phyloP scores from a whole-genome alignment of 2,797 vertebrate genomes.

The Lemur catta region DNA sequence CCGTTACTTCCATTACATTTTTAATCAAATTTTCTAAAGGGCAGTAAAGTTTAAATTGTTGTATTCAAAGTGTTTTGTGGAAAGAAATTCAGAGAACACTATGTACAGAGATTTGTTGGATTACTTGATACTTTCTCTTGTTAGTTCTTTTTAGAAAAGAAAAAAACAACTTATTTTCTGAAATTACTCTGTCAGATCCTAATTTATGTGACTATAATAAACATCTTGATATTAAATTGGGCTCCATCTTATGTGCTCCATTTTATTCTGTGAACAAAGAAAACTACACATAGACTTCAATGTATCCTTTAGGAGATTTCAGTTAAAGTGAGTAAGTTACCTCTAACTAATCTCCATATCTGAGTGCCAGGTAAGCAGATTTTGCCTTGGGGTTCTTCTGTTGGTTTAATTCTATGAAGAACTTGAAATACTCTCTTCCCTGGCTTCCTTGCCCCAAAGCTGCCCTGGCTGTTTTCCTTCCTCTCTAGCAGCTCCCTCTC shows the following conservation, averaged over 20 bases:
- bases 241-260: neutral
- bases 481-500: neutral
- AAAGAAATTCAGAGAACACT: conserved; percentile 26
- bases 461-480: neutral
- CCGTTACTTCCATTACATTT: neutral
- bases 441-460: too few relatives aligned
- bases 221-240: neutral
- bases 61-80: neutral
- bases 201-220: neutral
- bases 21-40: conserved; percentile 32
- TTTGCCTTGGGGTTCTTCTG: neutral
- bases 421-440: neutral
- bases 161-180: neutral
- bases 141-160: neutral
- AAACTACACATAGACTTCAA: neutral
- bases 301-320: neutral
- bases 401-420: neutral
- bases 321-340: neutral
- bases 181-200: neutral
- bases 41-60: neutral
- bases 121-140: neutral
- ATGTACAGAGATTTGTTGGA: neutral
- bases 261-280: neutral
- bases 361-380: neutral
- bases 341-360: neutral